phyloP scores from a whole-genome alignment of 2,888 invertebrate species.

The Latrodectus elegans region DNA sequence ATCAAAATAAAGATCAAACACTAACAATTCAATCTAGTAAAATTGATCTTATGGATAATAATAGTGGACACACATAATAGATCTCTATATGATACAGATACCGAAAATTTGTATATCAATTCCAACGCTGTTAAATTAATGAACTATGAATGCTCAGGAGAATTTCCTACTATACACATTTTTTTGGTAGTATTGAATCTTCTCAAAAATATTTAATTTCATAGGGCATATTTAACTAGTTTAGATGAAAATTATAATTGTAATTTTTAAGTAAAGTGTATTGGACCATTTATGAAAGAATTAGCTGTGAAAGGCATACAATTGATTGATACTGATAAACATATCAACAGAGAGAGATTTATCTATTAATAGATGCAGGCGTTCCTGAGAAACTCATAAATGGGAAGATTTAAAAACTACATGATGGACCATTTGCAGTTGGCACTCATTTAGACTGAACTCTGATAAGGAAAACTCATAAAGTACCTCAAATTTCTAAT shows the following conservation, averaged over 20 bases:
- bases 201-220: too few relatives aligned
- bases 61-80: background rate
- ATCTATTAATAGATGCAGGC: background rate
- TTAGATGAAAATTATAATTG: too few relatives aligned
- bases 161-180: background rate
- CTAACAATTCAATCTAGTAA: background rate
- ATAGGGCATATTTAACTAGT: too few relatives aligned
- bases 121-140: background rate
- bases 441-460: background rate
- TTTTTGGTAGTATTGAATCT: background rate
- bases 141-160: background rate
- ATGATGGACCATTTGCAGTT: background rate
- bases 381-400: background rate
- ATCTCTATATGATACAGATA: background rate
- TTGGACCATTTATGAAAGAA: background rate
- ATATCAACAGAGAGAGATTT: background rate
- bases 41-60: too few relatives aligned
- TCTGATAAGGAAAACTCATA: background rate
- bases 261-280: too few relatives aligned
- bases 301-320: background rate
- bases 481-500: background rate
- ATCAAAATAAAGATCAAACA: background rate
- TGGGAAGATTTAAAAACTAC: background rate
- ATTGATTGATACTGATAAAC: background rate
- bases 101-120: background rate